Conservation (phyloP, 2,888 invertebrate species). For the Plusia festucae region DNA sequence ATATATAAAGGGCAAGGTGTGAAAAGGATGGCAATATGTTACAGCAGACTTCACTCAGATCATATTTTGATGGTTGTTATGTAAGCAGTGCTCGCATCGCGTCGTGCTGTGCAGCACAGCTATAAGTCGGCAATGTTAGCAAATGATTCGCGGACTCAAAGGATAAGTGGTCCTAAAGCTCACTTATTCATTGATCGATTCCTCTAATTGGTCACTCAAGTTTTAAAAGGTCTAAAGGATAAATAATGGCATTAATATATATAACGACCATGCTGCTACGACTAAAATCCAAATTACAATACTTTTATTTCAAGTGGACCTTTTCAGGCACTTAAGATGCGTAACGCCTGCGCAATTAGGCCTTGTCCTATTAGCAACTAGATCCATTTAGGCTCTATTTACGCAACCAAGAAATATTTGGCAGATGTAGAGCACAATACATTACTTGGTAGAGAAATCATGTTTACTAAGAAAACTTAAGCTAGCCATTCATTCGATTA, state of each 20-base stretch:
- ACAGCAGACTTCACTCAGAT: neutral
- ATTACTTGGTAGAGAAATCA: too few relatives aligned
- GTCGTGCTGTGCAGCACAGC: slow-evolving; percentile 64
- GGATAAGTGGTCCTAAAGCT: slow-evolving; percentile 30
- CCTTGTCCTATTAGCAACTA: too few relatives aligned
- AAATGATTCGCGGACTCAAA: slow-evolving; percentile 72
- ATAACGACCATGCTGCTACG: too few relatives aligned
- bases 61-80: neutral
- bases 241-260: slow-evolving; percentile 5
- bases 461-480: too few relatives aligned
- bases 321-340: too few relatives aligned
- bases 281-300: too few relatives aligned
- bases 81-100: slow-evolving; percentile 36
- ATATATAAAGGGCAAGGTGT: too few relatives aligned
- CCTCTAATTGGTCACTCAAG: slow-evolving; percentile 84
- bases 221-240: slow-evolving; percentile 80
- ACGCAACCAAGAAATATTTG: too few relatives aligned
- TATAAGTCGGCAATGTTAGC: slow-evolving; percentile 77
- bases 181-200: neutral
- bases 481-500: too few relatives aligned
- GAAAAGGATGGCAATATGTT: neutral
- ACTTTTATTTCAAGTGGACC: too few relatives aligned
- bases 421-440: neutral
- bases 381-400: too few relatives aligned
- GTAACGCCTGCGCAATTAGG: too few relatives aligned